Percentiles rank a stretch among this genome's conserved stretches.
Evolutionary conservation across 92 coral and sea anemone genomes (phyloP).

Genomic region (Montipora capitata): DNA sequence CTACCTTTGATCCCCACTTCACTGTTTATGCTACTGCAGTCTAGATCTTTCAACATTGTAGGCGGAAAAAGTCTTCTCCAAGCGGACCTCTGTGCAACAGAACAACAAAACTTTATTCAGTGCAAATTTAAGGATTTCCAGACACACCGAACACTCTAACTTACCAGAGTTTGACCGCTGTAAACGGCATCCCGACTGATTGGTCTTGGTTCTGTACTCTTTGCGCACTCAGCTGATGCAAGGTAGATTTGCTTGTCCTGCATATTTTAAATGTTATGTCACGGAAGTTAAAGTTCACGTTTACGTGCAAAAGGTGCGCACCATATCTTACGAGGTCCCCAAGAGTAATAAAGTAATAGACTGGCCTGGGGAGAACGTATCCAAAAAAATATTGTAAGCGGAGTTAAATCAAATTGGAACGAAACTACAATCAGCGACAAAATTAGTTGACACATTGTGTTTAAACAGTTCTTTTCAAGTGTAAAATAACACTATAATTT

Average conservation of each 20-base stretch:
- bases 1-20: background rate
- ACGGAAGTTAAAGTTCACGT: background rate
- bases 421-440: too few relatives aligned
- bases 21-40: slow-evolving; percentile 40
- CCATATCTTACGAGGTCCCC: background rate
- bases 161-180: slow-evolving; percentile 39
- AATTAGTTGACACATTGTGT: too few relatives aligned
- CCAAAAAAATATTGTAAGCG: too few relatives aligned
- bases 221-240: slow-evolving; percentile 16
- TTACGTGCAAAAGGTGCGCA: background rate
- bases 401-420: too few relatives aligned
- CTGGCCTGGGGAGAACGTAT: too few relatives aligned
- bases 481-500: too few relatives aligned
- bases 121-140: background rate
- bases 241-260: slow-evolving; percentile 35
- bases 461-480: too few relatives aligned
- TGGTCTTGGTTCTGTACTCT: background rate
- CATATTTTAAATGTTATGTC: slow-evolving; percentile 1
- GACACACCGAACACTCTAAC: background rate
- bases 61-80: slow-evolving; percentile 40
- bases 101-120: slow-evolving; percentile 1
- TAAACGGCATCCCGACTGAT: slow-evolving; percentile 31
- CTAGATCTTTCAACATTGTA: slow-evolving; percentile 11
- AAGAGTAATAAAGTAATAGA: background rate
- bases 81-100: slow-evolving; percentile 32